A percentile compares a stretch with the other conserved stretches of the same genome.
These are phyloP conservation scores for Trichonephila clavata DNA, from an alignment of 1,140 invertebrate genomes.

Conservation along the genomic window DNA sequence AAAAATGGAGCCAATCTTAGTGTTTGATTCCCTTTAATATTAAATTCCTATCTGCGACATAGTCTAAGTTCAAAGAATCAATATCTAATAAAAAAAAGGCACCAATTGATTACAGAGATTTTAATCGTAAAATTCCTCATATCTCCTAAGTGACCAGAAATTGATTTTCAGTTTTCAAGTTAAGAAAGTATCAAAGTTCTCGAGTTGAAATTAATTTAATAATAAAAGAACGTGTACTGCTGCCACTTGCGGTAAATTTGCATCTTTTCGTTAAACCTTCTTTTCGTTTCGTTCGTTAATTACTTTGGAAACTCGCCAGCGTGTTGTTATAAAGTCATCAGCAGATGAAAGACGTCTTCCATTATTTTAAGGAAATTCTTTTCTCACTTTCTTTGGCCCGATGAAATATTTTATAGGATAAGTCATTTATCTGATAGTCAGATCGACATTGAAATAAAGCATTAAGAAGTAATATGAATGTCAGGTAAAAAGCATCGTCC, in stretches of 20 bases:
- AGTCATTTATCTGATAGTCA: neutral
- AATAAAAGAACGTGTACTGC: neutral
- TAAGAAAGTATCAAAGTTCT: neutral
- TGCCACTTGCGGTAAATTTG: neutral
- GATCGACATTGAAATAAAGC: neutral
- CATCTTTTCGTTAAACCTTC: neutral
- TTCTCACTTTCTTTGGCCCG: neutral
- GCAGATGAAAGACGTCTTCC: neutral
- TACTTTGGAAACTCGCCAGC: constrained; percentile 1
- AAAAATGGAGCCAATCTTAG: too few relatives aligned
- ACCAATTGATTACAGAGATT: neutral
- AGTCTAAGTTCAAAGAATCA: too few relatives aligned
- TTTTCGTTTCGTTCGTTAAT: neutral
- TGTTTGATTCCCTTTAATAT: too few relatives aligned
- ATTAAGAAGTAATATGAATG: neutral
- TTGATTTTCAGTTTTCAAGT: neutral
- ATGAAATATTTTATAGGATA: neutral
- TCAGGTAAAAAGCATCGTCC: too few relatives aligned
- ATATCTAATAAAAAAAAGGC: neutral
- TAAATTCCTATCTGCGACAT: too few relatives aligned
- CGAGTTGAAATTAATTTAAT: constrained; percentile 4
- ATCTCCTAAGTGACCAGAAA: neutral
- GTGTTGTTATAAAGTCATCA: constrained; percentile 24
- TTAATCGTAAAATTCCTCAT: neutral
- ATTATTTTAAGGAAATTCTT: neutral